phyloP scores from a whole-genome alignment of 2,797 vertebrate genomes.

The Notolabrus celidotus region DNA sequence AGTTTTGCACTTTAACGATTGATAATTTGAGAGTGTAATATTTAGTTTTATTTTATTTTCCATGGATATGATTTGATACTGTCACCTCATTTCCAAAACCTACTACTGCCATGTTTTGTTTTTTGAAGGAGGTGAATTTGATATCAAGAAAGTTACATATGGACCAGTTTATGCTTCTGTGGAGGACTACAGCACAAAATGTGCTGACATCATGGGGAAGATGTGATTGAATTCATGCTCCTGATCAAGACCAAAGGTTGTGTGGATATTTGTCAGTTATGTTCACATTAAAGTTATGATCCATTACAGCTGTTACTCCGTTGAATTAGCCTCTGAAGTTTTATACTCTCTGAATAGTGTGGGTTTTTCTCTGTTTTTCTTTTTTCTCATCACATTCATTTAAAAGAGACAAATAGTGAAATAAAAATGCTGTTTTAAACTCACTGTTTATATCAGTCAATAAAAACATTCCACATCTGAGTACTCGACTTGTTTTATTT shows the following conservation, averaged over 20 bases:
- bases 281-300: background rate
- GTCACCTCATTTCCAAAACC: background rate
- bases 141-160: background rate
- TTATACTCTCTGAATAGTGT: too few relatives aligned
- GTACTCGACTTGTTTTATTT: slow-evolving; percentile 18
- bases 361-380: slow-evolving; percentile 5
- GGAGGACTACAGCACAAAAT: too few relatives aligned
- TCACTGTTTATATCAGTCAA: slow-evolving; percentile 28
- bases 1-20: slow-evolving; percentile 64
- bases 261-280: background rate
- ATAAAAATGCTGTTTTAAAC: background rate
- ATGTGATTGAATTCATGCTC: slow-evolving; percentile 17
- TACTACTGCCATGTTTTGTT: background rate
- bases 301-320: too few relatives aligned
- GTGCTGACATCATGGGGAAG: slow-evolving; percentile 10
- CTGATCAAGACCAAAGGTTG: slow-evolving; percentile 20
- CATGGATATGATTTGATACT: background rate
- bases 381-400: background rate
- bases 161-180: background rate
- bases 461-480: slow-evolving; percentile 54
- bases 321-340: background rate
- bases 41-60: background rate
- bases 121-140: background rate
- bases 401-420: slow-evolving; percentile 8
- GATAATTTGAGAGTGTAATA: slow-evolving; percentile 7